Percentiles rank a stretch among this genome's conserved stretches.
Conservation (phyloP, 2,888 invertebrate species). For the Cactoblastis cactorum region DNA sequence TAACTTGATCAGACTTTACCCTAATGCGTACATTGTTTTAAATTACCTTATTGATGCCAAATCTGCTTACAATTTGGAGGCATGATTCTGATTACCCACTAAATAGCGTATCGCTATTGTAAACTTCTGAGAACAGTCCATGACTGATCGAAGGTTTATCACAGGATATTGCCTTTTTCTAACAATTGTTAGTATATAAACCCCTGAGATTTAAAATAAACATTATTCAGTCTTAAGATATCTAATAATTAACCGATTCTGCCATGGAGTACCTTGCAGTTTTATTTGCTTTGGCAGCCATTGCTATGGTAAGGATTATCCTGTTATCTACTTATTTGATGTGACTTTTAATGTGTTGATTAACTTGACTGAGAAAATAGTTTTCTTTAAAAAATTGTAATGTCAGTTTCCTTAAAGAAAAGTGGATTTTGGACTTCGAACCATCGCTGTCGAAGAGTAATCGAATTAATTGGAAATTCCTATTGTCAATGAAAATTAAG, state of each 20-base stretch:
- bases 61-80: neutral
- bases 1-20: too few relatives aligned
- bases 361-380: too few relatives aligned
- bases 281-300: constrained; percentile 14
- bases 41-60: neutral
- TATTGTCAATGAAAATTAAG: too few relatives aligned
- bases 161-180: constrained; percentile 11
- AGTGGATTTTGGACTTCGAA: too few relatives aligned
- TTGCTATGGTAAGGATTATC: constrained; percentile 9
- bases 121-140: constrained; percentile 1
- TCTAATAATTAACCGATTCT: neutral
- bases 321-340: neutral
- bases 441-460: too few relatives aligned
- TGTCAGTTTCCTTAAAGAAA: too few relatives aligned
- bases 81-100: neutral
- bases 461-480: too few relatives aligned
- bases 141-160: constrained; percentile 5
- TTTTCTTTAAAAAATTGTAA: too few relatives aligned
- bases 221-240: constrained; percentile 6
- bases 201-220: neutral
- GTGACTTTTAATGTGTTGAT: too few relatives aligned
- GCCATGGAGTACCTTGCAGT: constrained; percentile 7
- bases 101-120: neutral
- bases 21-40: too few relatives aligned
- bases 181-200: constrained; percentile 11